These are phyloP conservation scores for Semotilus atromaculatus DNA, from an alignment of 2,797 vertebrate genomes.

Conservation along the genomic window DNA sequence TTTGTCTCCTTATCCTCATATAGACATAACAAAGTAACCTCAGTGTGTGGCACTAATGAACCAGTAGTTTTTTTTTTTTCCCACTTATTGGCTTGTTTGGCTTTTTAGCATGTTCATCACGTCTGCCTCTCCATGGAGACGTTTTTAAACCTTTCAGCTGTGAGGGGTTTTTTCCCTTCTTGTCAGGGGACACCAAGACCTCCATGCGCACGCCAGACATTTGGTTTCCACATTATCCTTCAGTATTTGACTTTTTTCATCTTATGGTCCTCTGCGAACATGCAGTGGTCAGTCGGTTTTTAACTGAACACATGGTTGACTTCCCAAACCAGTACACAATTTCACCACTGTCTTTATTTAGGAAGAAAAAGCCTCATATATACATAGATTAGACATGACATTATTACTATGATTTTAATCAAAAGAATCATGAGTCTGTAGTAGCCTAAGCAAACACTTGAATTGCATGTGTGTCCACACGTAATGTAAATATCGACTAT, in stretches of 20 bases:
- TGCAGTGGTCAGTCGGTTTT: neutral
- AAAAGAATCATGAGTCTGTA: neutral
- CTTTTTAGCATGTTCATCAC: conserved; percentile 71
- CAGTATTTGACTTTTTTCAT: neutral
- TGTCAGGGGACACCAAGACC: conserved; percentile 36
- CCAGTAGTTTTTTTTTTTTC: conserved; percentile 17
- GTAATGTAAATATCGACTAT: neutral
- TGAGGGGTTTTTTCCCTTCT: conserved; percentile 39
- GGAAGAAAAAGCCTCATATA: neutral
- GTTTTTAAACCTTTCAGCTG: conserved; percentile 71
- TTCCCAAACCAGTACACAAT: no score
- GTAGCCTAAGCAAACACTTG: neutral
- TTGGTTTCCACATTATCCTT: conserved; percentile 12
- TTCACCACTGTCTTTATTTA: no score
- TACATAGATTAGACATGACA: no score
- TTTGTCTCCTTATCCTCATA: neutral
- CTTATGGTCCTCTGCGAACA: neutral
- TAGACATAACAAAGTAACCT: conserved; percentile 32
- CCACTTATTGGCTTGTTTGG: conserved; percentile 50
- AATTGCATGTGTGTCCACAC: neutral
- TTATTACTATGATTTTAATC: neutral
- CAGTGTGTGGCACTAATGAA: conserved; percentile 37
- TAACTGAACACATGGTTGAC: neutral
- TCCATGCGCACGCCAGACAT: conserved; percentile 8
- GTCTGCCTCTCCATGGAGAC: conserved; percentile 74